phyloP scores from a whole-genome alignment of 2,888 invertebrate genomes.

The Scaptomyza flava region DNA sequence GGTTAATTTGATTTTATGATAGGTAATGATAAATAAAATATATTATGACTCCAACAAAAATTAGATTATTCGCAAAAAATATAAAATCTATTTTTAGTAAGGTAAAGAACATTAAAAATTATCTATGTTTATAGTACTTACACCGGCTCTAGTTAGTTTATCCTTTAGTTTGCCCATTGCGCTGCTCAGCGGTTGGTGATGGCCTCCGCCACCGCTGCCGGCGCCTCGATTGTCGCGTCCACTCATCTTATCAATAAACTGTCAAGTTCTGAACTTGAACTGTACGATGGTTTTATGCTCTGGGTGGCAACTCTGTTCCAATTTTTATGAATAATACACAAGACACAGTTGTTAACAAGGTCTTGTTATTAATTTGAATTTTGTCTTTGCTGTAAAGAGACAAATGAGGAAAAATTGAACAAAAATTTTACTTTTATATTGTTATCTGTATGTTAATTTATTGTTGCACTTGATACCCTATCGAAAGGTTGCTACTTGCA shows the following conservation, averaged over 20 bases:
- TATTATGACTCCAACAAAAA: no score
- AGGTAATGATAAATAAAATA: no score
- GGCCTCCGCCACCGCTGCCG: constrained; percentile 72
- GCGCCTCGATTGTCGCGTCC: constrained; percentile 83
- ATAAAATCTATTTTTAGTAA: no score
- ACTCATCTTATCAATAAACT: constrained; percentile 79
- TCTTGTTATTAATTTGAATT: constrained; percentile 22
- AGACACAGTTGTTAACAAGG: constrained; percentile 38
- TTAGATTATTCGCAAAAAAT: no score
- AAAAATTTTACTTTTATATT: constrained; percentile 3
- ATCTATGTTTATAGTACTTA: constrained; percentile 54
- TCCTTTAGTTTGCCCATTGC: constrained; percentile 84
- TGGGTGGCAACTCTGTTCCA: constrained; percentile 18
- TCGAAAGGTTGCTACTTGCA: not conserved
- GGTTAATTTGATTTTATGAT: no score
- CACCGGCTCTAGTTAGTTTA: constrained; percentile 81
- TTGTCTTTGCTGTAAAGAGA: constrained; percentile 67
- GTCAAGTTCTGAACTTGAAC: constrained; percentile 57
- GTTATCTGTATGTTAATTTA: not conserved
- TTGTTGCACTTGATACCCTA: constrained; percentile 19
- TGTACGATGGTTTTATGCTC: constrained; percentile 21
- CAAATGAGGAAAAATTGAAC: constrained; percentile 8
- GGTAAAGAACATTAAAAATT: no score
- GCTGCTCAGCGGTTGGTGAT: constrained; percentile 80
- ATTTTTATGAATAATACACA: constrained; percentile 5